Conservation (phyloP, 2,797 vertebrate species). For the Platalea minor region DNA sequence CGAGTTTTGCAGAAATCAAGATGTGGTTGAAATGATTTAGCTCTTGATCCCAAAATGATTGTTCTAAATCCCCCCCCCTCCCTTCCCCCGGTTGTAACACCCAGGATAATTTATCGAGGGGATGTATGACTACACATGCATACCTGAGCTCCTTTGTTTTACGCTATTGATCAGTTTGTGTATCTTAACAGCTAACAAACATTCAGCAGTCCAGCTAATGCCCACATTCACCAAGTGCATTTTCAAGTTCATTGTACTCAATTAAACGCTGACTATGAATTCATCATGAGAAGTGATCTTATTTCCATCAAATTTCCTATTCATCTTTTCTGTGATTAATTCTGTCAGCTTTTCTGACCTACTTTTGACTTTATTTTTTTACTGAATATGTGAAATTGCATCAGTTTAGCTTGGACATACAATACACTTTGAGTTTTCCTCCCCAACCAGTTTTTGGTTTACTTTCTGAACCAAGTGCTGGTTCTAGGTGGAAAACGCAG, state of each 20-base stretch:
- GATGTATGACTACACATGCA: conserved; percentile 75
- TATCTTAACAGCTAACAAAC: conserved; percentile 72
- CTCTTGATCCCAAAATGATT: conserved; percentile 81
- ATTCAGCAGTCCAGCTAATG: conserved; percentile 53
- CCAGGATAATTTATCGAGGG: conserved; percentile 76
- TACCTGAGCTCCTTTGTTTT: conserved; percentile 80
- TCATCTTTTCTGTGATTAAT: conserved; percentile 46
- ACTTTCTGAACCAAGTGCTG: background rate
- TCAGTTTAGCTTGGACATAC: background rate
- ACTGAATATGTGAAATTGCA: background rate
- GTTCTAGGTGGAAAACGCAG: background rate
- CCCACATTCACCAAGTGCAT: conserved; percentile 49
- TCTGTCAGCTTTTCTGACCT: conserved; percentile 51
- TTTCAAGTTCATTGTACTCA: conserved; percentile 66
- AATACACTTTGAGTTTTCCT: background rate
- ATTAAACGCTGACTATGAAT: conserved; percentile 65
- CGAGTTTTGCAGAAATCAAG: conserved; percentile 77
- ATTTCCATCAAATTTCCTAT: conserved; percentile 50
- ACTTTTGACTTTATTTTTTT: conserved; percentile 12
- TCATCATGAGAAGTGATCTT: conserved; percentile 49
- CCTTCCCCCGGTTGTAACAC: conserved; percentile 55
- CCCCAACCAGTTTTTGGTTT: background rate
- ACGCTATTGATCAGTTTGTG: conserved; percentile 76
- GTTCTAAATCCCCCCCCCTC: conserved; percentile 64
- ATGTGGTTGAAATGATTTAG: conserved; percentile 79